A percentile compares a stretch with the other conserved stretches of the same genome.
These are phyloP conservation scores for Vulpes lagopus DNA, from an alignment of 2,113 vertebrate species.

Conservation along the genomic window DNA sequence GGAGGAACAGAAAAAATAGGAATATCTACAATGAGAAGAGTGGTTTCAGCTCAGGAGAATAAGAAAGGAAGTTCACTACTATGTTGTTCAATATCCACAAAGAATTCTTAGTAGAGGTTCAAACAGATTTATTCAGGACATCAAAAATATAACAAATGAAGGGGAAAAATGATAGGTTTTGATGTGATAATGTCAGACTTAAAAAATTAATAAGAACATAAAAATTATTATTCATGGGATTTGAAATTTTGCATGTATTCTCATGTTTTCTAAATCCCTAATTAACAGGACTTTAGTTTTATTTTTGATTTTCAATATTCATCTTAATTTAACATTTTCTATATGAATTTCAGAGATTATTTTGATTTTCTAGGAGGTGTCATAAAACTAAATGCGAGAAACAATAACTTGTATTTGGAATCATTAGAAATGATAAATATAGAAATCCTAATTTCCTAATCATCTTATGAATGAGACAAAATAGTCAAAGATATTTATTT, in stretches of 20 bases:
- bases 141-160: not conserved
- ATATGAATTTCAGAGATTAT: not conserved
- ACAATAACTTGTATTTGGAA: not conserved
- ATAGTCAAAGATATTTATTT: not conserved
- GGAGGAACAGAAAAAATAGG: not conserved
- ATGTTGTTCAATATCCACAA: not conserved
- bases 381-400: not conserved
- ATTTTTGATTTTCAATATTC: not conserved
- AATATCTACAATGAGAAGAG: not conserved
- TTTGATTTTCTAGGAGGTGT: not conserved
- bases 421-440: not conserved
- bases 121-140: not conserved
- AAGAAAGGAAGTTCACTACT: not conserved
- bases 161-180: not conserved
- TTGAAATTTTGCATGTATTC: not conserved
- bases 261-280: not conserved
- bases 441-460: not conserved
- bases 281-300: not conserved
- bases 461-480: not conserved
- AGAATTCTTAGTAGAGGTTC: not conserved
- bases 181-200: not conserved
- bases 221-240: not conserved
- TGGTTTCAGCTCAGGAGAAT: not conserved
- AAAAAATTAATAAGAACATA: not conserved
- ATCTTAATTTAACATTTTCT: not conserved